Evolutionary conservation across 64 coral and sea anemone species (phyloP).

Genomic region (Dendronephthya gigantea): DNA sequence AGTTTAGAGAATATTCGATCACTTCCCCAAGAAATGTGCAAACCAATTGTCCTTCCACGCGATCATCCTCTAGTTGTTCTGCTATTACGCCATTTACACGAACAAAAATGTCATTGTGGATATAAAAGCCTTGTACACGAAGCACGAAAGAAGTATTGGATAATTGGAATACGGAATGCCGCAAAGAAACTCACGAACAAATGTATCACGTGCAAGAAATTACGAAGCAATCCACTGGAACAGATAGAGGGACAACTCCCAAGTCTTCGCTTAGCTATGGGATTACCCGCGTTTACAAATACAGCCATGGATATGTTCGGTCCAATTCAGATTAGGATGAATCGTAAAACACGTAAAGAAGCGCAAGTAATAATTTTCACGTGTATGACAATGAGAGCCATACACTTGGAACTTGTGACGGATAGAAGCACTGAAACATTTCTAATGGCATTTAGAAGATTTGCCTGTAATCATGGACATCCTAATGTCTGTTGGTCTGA

Average conservation of each 20-base stretch:
- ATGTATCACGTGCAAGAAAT: neutral
- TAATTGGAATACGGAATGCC: neutral
- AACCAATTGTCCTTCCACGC: constrained; percentile 7
- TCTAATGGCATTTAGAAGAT: neutral
- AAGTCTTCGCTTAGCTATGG: neutral
- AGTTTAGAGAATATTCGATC: no score
- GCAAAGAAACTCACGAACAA: neutral
- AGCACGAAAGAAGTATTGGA: neutral
- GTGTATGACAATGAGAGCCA: neutral
- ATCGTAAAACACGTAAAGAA: neutral
- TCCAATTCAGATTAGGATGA: neutral
- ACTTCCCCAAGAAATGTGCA: no score
- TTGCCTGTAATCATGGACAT: neutral
- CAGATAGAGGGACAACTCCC: neutral
- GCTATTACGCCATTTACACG: neutral
- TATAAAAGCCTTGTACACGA: constrained; percentile 25
- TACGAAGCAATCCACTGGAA: neutral
- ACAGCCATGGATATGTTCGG: neutral
- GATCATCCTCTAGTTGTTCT: neutral
- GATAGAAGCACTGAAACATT: neutral
- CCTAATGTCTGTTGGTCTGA: neutral
- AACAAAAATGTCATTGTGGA: constrained; percentile 3
- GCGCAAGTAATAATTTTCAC: neutral
- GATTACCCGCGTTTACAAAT: neutral
- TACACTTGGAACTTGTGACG: neutral